Evolutionary conservation across 2,888 invertebrate species (phyloP).

Genomic region (Tricholauxania praeusta): DNA sequence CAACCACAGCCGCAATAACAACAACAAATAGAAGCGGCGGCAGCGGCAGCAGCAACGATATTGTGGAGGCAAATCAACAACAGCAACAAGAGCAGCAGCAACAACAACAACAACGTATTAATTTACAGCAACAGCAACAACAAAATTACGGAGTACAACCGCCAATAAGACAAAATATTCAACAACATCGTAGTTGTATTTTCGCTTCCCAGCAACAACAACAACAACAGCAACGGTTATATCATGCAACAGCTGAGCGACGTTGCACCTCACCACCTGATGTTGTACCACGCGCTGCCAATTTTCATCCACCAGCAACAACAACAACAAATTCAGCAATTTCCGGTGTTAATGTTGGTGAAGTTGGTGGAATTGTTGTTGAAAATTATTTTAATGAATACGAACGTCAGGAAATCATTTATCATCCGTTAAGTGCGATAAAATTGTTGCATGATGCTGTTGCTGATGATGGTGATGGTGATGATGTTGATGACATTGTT

Average conservation of each 20-base stretch:
- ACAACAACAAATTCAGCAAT: constrained; percentile 19
- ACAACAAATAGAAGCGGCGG: constrained; percentile 29
- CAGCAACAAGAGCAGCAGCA: constrained; percentile 53
- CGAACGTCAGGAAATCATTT: constrained; percentile 67
- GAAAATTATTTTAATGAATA: constrained; percentile 67
- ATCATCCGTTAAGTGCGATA: constrained; percentile 55
- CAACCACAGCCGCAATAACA: background rate
- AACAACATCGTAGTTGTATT: constrained; percentile 24
- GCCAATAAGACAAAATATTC: constrained; percentile 26
- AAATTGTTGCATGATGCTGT: constrained; percentile 46
- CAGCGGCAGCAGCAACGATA: constrained; percentile 48
- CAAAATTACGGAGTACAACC: constrained; percentile 49
- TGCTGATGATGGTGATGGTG: constrained; percentile 2
- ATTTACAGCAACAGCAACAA: constrained; percentile 48
- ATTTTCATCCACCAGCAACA: constrained; percentile 50
- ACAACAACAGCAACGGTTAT: constrained; percentile 8
- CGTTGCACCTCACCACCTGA: constrained; percentile 65
- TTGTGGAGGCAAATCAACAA: constrained; percentile 49
- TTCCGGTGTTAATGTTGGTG: background rate
- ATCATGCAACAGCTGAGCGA: constrained; percentile 46
- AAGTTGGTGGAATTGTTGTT: constrained; percentile 61
- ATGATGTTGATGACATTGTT: constrained; percentile 22
- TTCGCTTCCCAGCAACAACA: constrained; percentile 26
- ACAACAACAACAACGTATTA: constrained; percentile 43
- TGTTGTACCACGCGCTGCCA: constrained; percentile 64